A percentile compares a stretch with the other conserved stretches of the same genome.
phyloP scores from a whole-genome alignment of 2,113 vertebrate species.

The Falcunculus frontatus region DNA sequence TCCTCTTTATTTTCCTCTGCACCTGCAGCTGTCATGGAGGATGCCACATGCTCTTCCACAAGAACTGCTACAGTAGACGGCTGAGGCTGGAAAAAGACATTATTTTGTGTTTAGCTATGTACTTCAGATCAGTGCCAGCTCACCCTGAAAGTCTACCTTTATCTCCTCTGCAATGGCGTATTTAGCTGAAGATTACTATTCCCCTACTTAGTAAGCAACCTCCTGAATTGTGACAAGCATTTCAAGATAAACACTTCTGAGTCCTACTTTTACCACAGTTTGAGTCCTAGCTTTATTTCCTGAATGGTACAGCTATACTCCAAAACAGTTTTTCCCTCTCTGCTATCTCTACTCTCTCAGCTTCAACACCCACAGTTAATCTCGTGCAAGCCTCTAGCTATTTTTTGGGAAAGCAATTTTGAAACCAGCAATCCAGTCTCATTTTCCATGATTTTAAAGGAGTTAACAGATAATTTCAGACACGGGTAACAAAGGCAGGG shows the following conservation, averaged over 20 bases:
- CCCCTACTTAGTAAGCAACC: background rate
- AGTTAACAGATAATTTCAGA: background rate
- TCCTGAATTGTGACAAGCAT: background rate
- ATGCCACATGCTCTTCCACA: background rate
- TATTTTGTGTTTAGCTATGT: background rate
- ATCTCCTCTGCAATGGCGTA: background rate
- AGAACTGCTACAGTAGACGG: background rate
- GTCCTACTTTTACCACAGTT: background rate
- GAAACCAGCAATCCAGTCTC: background rate
- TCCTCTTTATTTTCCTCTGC: background rate
- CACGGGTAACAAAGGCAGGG: background rate
- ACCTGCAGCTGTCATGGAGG: background rate
- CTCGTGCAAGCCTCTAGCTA: background rate
- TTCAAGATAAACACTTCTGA: background rate
- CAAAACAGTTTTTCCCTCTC: background rate
- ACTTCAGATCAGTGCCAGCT: background rate
- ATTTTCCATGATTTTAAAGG: background rate
- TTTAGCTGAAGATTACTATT: background rate
- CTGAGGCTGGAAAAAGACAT: background rate
- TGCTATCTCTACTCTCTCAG: background rate
- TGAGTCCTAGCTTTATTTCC: background rate
- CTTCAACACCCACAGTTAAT: background rate
- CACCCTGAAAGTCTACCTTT: background rate
- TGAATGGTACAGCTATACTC: background rate
- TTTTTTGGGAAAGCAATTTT: background rate